Evolutionary conservation across 2,888 invertebrate species (phyloP).

Genomic region (Bellardia pandia): DNA sequence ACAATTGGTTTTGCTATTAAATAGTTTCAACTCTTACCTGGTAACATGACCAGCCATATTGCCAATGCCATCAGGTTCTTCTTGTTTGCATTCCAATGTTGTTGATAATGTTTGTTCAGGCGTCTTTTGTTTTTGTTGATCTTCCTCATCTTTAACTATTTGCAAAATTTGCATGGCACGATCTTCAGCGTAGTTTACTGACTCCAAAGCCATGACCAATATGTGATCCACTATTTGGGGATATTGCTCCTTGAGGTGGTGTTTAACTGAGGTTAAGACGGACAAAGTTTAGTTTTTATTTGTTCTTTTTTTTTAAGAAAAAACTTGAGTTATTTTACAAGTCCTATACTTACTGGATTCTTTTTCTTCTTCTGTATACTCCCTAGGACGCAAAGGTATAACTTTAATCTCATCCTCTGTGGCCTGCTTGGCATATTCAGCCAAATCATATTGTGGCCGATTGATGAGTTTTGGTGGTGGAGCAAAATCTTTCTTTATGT

Average conservation of each 20-base stretch:
- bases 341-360: slow-evolving; percentile 85
- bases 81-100: slow-evolving; percentile 11
- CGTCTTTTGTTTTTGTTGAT: slow-evolving; percentile 78
- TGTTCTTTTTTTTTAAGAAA: not conserved
- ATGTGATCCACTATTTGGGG: slow-evolving; percentile 91
- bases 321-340: not conserved
- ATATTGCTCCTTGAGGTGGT: slow-evolving; percentile 89
- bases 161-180: slow-evolving; percentile 91
- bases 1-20: not conserved
- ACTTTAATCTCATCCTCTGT: slow-evolving; percentile 75
- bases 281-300: not conserved
- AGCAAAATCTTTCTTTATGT: slow-evolving; percentile 90
- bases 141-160: slow-evolving; percentile 88
- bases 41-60: not conserved
- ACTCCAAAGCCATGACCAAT: slow-evolving; percentile 93
- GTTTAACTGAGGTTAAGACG: slow-evolving; percentile 86
- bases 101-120: slow-evolving; percentile 8
- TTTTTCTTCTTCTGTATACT: slow-evolving; percentile 89
- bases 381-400: slow-evolving; percentile 85
- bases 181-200: slow-evolving; percentile 93
- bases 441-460: slow-evolving; percentile 82
- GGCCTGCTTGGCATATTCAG: slow-evolving; percentile 76
- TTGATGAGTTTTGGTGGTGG: slow-evolving; percentile 85
- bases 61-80: slow-evolving; percentile 31
- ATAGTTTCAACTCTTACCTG: slow-evolving; percentile 60